Evolutionary conservation across 2,888 invertebrate genomes (phyloP), one percentile per base, ranked within the genome.

Genomic region (Cremastobaeus sp.): DNA sequence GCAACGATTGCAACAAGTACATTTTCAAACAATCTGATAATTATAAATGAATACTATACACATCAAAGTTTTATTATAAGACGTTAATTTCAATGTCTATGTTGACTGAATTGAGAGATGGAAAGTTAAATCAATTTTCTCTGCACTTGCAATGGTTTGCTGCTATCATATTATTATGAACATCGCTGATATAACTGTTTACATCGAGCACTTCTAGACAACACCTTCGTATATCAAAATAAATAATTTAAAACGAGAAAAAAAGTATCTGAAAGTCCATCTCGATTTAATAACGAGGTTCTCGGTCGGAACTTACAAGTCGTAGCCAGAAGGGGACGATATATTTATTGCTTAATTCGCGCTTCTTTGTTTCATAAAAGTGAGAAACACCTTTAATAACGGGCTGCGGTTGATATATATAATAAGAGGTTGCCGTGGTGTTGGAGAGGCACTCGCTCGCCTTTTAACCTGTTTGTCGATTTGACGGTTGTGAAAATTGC

Each of bases 361-460:
- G 82, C 84, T 84, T 84, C 84, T 85, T 85, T 85, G 85, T 85
- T 85, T 84, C 83, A 83, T 84, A 84, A 85, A 85, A 85, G 85
- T 85, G 85, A 85, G 84, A 84, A 85, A 85, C 85, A 82, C 79
- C 84, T 84, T 85, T 85, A 85, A 85, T 85, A 85, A 85, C 82
- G 76, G 82, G 82, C 77, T 81, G 74, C 77, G 80, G 76, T 77
- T 78, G 74, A 73, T 72, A 47, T 71, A 68, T 74, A 80, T 85
- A 85, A 85, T 85, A 81, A 85, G 79, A 69, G 83, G 85, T 83
- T 85, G 80, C 78, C 74, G 74, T 72, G 64, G 75, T 74, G 78
- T 74, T 77, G 77, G 62, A 54, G 77, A 65, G 52, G 65, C 57
- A 57, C 70, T 69, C 50, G 54, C 65, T 65, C 45, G 65, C 52